Conservation (phyloP, 2,888 invertebrate genomes). For the Clivina fossor region DNA sequence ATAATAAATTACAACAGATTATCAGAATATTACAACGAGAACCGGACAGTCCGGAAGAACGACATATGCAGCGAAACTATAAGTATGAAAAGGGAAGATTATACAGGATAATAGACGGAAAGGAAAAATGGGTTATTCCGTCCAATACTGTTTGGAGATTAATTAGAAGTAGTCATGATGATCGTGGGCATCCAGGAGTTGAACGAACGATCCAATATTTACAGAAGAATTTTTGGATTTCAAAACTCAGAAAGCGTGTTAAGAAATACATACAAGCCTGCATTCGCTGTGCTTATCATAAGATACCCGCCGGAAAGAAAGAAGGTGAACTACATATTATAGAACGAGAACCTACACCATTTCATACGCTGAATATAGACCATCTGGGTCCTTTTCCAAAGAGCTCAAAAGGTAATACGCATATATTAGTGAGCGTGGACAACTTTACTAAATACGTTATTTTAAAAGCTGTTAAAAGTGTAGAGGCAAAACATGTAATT, state of each 20-base stretch:
- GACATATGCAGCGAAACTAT: constrained; percentile 35
- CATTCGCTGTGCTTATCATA: background rate
- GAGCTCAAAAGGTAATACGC: background rate
- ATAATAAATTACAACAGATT: background rate
- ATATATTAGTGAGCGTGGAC: background rate
- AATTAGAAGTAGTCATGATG: background rate
- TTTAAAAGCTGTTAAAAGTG: background rate
- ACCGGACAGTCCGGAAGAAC: constrained; percentile 24
- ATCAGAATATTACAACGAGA: background rate
- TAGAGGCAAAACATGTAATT: background rate
- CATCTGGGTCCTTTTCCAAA: background rate
- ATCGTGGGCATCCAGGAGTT: background rate
- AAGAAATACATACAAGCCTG: background rate
- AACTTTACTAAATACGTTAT: constrained; percentile 3
- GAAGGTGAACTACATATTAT: background rate
- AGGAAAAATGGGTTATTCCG: constrained; percentile 36
- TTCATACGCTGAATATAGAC: background rate
- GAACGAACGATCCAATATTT: no score
- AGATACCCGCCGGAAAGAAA: background rate
- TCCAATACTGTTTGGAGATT: background rate
- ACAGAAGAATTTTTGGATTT: background rate
- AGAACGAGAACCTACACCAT: background rate
- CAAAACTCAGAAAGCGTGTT: constrained; percentile 1
- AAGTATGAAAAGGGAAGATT: constrained; percentile 35
- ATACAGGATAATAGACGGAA: constrained; percentile 29